Evolutionary conservation across 1,140 invertebrate species (phyloP).

Genomic region (Drosophila nasuta): DNA sequence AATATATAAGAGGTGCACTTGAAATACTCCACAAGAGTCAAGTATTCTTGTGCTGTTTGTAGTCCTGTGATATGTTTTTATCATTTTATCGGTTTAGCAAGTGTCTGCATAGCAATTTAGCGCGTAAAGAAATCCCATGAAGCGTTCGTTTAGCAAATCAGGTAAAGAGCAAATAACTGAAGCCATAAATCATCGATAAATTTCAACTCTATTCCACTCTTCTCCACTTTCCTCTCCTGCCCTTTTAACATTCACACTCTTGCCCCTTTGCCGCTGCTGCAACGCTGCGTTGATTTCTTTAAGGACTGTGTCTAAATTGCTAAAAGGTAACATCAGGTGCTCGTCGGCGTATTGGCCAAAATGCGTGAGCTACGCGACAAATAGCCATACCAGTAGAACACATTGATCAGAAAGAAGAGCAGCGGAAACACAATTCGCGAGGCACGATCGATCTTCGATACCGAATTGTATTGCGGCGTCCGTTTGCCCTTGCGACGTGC

Average conservation of each 20-base stretch:
- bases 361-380: constrained; percentile 88
- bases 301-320: constrained; percentile 84
- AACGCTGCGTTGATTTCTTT: constrained; percentile 77
- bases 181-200: constrained; percentile 41
- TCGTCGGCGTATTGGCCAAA: constrained; percentile 72
- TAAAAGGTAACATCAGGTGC: constrained; percentile 85
- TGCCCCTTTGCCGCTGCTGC: constrained; percentile 12
- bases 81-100: constrained; percentile 19
- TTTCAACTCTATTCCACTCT: constrained; percentile 16
- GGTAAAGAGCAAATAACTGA: constrained; percentile 73
- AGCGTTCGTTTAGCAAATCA: constrained; percentile 76
- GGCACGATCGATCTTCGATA: constrained; percentile 91
- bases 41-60: constrained; percentile 10
- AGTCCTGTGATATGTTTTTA: constrained; percentile 48
- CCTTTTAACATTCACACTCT: constrained; percentile 1
- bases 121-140: constrained; percentile 76
- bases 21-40: background rate
- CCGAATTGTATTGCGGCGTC: constrained; percentile 90
- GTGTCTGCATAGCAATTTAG: constrained; percentile 82
- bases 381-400: constrained; percentile 93
- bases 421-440: constrained; percentile 91
- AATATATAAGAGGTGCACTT: constrained; percentile 18
- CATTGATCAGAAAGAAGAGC: constrained; percentile 91
- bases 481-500: constrained; percentile 86
- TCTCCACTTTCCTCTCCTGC: background rate